Conservation (phyloP, 2,113 vertebrate genomes). For the Cyanoramphus novaezelandiae region DNA sequence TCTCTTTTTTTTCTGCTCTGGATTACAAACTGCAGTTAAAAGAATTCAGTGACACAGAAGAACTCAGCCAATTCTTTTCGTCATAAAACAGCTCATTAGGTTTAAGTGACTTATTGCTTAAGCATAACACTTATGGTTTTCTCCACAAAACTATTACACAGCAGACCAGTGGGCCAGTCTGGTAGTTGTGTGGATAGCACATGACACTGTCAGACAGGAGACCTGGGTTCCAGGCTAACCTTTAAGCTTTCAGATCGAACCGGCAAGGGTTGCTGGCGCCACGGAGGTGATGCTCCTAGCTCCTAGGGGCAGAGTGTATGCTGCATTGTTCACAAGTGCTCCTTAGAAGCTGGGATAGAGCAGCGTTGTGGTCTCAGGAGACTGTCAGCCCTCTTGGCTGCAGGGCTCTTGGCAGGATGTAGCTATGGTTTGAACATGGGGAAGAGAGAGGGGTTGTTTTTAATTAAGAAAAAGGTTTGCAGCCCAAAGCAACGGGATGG, state of each 20-base stretch:
- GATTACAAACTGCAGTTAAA: constrained; percentile 63
- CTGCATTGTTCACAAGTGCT: constrained; percentile 72
- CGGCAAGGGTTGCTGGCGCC: constrained; percentile 71
- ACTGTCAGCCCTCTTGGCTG: constrained; percentile 75
- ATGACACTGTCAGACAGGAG: constrained; percentile 74
- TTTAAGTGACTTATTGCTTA: constrained; percentile 71
- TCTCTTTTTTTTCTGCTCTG: constrained; percentile 47
- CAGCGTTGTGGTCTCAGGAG: constrained; percentile 76
- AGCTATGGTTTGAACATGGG: constrained; percentile 75
- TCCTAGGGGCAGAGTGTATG: constrained; percentile 73
- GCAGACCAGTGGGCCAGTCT: constrained; percentile 64
- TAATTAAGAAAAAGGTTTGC: constrained; percentile 65
- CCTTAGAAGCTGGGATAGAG: constrained; percentile 76
- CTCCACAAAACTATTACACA: constrained; percentile 66
- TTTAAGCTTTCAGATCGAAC: constrained; percentile 72
- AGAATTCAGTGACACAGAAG: constrained; percentile 60
- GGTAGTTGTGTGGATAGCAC: constrained; percentile 69
- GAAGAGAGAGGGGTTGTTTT: constrained; percentile 77
- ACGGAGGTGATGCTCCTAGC: constrained; percentile 76
- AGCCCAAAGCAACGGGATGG: constrained; percentile 74
- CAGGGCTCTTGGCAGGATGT: constrained; percentile 75
- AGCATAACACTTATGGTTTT: constrained; percentile 65
- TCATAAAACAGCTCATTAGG: constrained; percentile 63
- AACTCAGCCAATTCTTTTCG: background rate
- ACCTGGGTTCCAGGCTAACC: constrained; percentile 76